Conservation (phyloP, 2,888 invertebrate genomes). For the Drosophila subquinaria region DNA sequence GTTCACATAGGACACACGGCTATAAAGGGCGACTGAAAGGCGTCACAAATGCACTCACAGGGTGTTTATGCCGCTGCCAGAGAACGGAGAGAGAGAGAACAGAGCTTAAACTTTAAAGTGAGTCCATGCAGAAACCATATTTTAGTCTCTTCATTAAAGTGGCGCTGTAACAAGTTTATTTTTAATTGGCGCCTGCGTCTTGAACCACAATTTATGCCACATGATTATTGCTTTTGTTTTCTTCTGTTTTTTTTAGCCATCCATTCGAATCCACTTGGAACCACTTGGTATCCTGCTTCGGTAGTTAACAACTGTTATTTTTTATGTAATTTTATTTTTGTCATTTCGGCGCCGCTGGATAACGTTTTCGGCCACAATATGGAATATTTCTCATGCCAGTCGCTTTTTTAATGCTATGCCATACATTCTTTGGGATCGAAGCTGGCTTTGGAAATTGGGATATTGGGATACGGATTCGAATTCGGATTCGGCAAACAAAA, state of each 20-base stretch:
- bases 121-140: conserved; percentile 47
- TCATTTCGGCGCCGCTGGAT: conserved; percentile 79
- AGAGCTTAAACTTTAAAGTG: neutral
- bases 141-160: conserved; percentile 78
- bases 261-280: conserved; percentile 17
- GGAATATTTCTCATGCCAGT: conserved; percentile 38
- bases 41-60: conserved; percentile 39
- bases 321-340: conserved; percentile 81
- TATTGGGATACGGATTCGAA: conserved; percentile 19
- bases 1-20: conserved; percentile 32
- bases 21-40: conserved; percentile 36
- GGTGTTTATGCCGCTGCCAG: conserved; percentile 9
- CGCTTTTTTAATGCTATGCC: conserved; percentile 49
- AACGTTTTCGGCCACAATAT: conserved; percentile 37
- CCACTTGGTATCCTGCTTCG: conserved; percentile 42
- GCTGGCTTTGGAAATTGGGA: neutral
- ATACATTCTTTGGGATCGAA: conserved; percentile 45
- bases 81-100: neutral
- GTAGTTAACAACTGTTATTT: conserved; percentile 80
- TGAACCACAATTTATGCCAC: conserved; percentile 60
- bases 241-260: conserved; percentile 8
- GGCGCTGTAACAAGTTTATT: conserved; percentile 79
- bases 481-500: conserved; percentile 62
- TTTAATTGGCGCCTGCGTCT: conserved; percentile 74
- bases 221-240: conserved; percentile 25